Base-by-base conservation (phyloP, 2,113 vertebrate species). In the Plotosus lineatus region DNA sequence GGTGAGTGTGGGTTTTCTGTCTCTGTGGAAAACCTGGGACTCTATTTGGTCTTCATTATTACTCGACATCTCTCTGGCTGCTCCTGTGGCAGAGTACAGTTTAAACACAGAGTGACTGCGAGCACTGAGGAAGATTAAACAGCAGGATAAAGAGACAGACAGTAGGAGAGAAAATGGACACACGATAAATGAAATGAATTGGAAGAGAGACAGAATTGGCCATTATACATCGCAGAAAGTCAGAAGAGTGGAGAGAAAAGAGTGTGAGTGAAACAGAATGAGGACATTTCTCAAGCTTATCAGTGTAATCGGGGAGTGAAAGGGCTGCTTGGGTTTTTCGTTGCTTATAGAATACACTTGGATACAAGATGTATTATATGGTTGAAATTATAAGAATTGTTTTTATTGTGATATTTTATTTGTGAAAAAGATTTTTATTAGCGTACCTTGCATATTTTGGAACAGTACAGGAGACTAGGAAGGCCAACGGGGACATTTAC, bases 161-260 rank as follows among this genome's bases (percentile, higher is more conserved):
- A 46, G 63, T 36, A 53, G 55, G 12, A 40, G 23, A 80, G 55
- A 58, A 80, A 74, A 79, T 46, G 26, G 53, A 31, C 23, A 44
- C 9, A 17, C 26, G 58, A 51, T 46, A 58, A 79, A 75, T 65
- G 42, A 78, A 81, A 75, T 58, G 14, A 79, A 36, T 10, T 58
- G 19, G 26, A 23, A 72, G 36, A 78, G 31, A 28, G 42, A 42
- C 36, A 66, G 60, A 90, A 78, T 90, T 83, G 85, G 82, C 80
- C 85, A 87, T 80, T 82, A 87, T 79, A 81, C 77, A 53, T 58
- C 68, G 53, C 46, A 76, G 76, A 82, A 82, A 81, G 84, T 86
- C 85, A 86, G 90, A 85, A 55, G n/a, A n/a, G 55, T 79, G 23
- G 56, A 63, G 75, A 68, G 53, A 21, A 86, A 63, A 71, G 50